A percentile compares a stretch with the other conserved stretches of the same genome.
These are phyloP conservation scores for Diglossa cyanea DNA, from an alignment of 2,797 vertebrate species.

Conservation along the genomic window DNA sequence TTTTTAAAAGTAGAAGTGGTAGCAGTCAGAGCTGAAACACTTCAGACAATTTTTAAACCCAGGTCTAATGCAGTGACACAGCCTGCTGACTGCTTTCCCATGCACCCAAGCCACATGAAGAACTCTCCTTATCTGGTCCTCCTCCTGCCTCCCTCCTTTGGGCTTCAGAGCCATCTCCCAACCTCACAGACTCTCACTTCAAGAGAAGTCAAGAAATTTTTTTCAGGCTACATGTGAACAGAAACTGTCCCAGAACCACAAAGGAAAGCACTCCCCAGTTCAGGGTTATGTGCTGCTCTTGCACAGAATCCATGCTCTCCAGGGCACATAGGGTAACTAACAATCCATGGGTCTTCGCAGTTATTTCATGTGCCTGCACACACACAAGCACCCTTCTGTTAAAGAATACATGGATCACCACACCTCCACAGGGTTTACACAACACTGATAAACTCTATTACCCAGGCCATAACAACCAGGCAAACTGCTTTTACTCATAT, in stretches of 20 bases:
- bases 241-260: not conserved
- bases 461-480: not conserved
- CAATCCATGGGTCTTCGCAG: not conserved
- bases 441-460: not conserved
- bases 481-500: not conserved
- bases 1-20: not conserved
- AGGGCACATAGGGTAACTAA: accelerated
- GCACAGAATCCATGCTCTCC: not conserved
- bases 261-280: not conserved
- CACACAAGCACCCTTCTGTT: not conserved
- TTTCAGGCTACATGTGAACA: not conserved
- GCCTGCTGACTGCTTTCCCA: not conserved
- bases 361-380: not conserved
- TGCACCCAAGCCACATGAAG: not conserved
- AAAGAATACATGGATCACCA: not conserved
- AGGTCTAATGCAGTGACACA: not conserved
- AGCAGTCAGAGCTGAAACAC: not conserved
- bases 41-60: not conserved
- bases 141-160: not conserved
- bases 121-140: not conserved
- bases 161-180: not conserved
- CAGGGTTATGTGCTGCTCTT: not conserved
- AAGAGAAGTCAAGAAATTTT: not conserved
- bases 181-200: not conserved
- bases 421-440: not conserved